phyloP scores from a whole-genome alignment of 2,888 invertebrate genomes.

The Oscheius onirici region DNA sequence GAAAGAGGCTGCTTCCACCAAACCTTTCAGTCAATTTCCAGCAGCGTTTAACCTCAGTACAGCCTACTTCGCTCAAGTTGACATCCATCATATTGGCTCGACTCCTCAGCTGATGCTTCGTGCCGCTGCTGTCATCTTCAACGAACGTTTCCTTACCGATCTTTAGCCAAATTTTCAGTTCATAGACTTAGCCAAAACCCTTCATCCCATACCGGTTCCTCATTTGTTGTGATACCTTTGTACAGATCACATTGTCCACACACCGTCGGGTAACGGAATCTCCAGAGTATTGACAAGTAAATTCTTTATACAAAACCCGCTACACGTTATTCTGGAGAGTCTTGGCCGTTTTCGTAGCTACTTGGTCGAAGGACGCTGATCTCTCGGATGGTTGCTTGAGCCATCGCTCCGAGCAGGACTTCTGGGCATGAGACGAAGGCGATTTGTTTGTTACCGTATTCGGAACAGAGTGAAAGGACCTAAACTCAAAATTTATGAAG shows the following conservation, averaged over 20 bases:
- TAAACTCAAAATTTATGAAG: conserved; percentile 35
- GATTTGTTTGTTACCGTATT: conserved; percentile 63
- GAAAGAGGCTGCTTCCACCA: conserved; percentile 53
- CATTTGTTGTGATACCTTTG: not conserved
- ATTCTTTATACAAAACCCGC: not conserved
- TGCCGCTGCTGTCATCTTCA: conserved; percentile 36
- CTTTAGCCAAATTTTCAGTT: not conserved
- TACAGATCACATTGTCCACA: not conserved
- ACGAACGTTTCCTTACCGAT: conserved; percentile 46
- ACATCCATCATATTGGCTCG: conserved; percentile 47
- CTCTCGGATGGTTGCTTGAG: conserved; percentile 71
- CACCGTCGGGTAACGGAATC: too few species aligned
- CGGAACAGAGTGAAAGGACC: conserved; percentile 64
- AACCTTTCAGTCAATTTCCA: conserved; percentile 46
- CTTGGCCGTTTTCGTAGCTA: conserved; percentile 13
- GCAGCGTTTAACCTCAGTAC: conserved; percentile 49
- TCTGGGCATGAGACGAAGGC: conserved; percentile 71
- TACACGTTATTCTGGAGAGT: not conserved
- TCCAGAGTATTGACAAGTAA: too few species aligned
- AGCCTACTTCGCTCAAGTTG: conserved; percentile 53
- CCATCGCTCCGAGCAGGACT: conserved; percentile 71
- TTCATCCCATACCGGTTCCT: conserved; percentile 12
- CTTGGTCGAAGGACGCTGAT: conserved; percentile 53
- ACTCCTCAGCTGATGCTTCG: conserved; percentile 41
- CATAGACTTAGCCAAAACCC: not conserved